Base-by-base conservation (phyloP, 1,140 invertebrate genomes). In the Anagrus nilaparvatae region DNA sequence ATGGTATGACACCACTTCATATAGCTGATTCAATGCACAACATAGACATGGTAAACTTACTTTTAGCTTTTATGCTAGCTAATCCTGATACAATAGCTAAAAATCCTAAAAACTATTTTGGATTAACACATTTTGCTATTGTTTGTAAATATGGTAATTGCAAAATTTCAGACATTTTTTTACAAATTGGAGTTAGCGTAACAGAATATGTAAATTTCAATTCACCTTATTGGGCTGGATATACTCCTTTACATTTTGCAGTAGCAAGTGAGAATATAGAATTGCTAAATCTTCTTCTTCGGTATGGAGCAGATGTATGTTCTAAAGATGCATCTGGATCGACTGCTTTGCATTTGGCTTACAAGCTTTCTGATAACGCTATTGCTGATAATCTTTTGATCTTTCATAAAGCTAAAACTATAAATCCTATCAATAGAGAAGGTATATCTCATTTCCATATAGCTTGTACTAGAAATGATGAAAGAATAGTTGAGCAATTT, bases 321-420 rank as follows among this genome's bases (percentile, higher is more conserved):
- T 9, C 7, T 24, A 29, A 29, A 25, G 31, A 43, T 37, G n/a
- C 12, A 12, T 9, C 10, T 6, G 34, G 34, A 3, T 24, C 34
- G 28, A 42, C 41, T 4, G n/a, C 41, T 25, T 17, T 36, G 12
- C 41, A 43, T 37, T 43, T 30, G 6, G 23, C 32, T 9, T 37
- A 43, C 33, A 20, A 41, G 14, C 40, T 29, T 8, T 6, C 13
- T 9, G 32, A 37, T 31, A 5, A 41, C n/a, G 6, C 6, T 7
- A 41, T 41, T 6, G 9, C 21, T 21, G 34, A 41, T 19, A 14
- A 31, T 12, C 20, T 46, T 25, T 37, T 46, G 16, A 30, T 27
- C 2, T 30, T 21, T 1, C 13, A 24, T 8, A 17, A 10, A 18
- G 16, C 20, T 18, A 30, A 40, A 20, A 23, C n/a, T 40, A 12